Conservation (phyloP, 2,888 invertebrate species). For the Athrips mouffetella region DNA sequence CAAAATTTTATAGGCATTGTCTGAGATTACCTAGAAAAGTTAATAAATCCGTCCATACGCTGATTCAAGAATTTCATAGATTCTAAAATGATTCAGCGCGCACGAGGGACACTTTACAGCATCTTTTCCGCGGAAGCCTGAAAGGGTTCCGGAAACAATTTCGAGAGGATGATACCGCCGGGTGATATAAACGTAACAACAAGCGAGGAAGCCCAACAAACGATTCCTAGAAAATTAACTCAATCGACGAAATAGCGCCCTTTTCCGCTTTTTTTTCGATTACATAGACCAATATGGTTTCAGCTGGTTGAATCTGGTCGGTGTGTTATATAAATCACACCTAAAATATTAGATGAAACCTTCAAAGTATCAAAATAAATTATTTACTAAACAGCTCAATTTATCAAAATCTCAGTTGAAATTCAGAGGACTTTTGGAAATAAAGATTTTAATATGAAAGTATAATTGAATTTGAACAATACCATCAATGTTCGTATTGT, state of each 20-base stretch:
- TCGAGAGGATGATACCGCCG: conserved; percentile 67
- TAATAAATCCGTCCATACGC: neutral
- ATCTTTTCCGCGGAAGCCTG: conserved; percentile 49
- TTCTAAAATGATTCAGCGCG: conserved; percentile 1
- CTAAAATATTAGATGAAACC: no score
- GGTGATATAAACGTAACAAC: conserved; percentile 71
- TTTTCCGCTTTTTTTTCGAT: neutral
- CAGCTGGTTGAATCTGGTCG: no score
- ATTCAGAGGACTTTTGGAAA: neutral
- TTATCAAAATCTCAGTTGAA: no score
- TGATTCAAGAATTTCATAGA: neutral
- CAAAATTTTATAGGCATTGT: no score
- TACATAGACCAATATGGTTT: no score
- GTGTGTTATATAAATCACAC: no score
- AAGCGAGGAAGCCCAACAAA: conserved; percentile 63
- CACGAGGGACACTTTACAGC: conserved; percentile 24
- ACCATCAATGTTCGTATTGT: conserved; percentile 18
- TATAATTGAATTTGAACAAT: conserved; percentile 14
- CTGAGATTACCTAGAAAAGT: no score
- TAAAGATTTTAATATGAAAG: neutral
- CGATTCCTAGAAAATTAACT: conserved; percentile 71
- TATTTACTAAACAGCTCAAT: no score
- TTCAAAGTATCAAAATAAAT: no score
- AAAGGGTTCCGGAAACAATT: conserved; percentile 67
- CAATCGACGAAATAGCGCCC: conserved; percentile 43